Conservation (phyloP, 1,140 invertebrate genomes). For the Aphaenogaster ashmeadi region DNA sequence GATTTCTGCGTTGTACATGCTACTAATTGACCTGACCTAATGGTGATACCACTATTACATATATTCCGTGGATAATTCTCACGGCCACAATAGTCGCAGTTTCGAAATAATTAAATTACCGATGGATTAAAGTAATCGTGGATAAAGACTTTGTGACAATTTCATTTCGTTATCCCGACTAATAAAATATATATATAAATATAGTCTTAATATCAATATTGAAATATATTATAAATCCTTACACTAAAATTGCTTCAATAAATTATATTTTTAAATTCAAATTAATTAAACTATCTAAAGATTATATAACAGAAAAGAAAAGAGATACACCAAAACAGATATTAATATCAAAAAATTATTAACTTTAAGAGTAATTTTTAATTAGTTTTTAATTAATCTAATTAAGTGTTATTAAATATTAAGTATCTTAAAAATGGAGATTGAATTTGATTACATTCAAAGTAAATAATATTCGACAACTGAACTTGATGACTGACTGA, state of each 20-base stretch:
- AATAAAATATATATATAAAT: background rate
- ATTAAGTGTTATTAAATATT: background rate
- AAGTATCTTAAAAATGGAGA: background rate
- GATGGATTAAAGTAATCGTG: background rate
- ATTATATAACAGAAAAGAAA: background rate
- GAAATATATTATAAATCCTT: background rate
- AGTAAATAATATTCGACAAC: too few relatives aligned
- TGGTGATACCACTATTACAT: conserved; percentile 25
- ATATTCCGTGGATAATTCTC: conserved; percentile 8
- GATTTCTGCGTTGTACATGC: conserved; percentile 15
- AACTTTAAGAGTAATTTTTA: background rate
- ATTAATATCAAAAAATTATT: conserved; percentile 4
- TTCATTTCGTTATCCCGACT: background rate
- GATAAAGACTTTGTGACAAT: background rate
- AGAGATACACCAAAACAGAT: background rate
- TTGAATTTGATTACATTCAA: background rate
- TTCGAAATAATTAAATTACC: conserved; percentile 5
- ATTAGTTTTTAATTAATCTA: background rate
- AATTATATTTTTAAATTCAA: background rate
- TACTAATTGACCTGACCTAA: conserved; percentile 30
- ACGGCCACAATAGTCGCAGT: background rate
- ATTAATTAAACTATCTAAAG: background rate
- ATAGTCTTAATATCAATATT: background rate
- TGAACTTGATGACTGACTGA: too few relatives aligned
- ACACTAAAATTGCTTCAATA: background rate